Percentiles rank a stretch among this genome's conserved stretches.
Conservation (phyloP, 2,797 vertebrate species). For the Cynodonichthys magdalenae region DNA sequence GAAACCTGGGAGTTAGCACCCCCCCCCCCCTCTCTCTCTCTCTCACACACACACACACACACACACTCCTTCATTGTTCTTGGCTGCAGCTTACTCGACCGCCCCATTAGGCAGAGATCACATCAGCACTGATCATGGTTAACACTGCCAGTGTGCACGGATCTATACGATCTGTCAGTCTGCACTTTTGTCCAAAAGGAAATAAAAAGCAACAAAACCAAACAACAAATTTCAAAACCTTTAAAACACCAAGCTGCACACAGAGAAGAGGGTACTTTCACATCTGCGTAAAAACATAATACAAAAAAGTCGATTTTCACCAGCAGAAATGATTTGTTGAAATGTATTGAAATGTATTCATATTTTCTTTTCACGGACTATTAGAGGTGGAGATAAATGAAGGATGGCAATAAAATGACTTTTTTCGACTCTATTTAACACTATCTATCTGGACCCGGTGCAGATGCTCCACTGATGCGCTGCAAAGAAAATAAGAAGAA, state of each 20-base stretch:
- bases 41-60: slow-evolving; percentile 49
- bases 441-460: slow-evolving; percentile 73
- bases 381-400: slow-evolving; percentile 87
- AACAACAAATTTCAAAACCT: slow-evolving; percentile 5
- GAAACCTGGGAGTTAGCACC: slow-evolving; percentile 83
- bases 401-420: slow-evolving; percentile 88
- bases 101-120: slow-evolving; percentile 97
- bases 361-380: slow-evolving; percentile 88
- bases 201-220: slow-evolving; percentile 12
- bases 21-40: too few relatives aligned
- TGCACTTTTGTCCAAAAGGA: slow-evolving; percentile 49
- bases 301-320: slow-evolving; percentile 27
- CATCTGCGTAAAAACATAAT: slow-evolving; percentile 8
- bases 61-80: slow-evolving; percentile 88
- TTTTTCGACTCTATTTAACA: slow-evolving; percentile 90
- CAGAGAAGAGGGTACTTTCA: too few relatives aligned
- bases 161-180: slow-evolving; percentile 72
- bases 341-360: slow-evolving; percentile 84
- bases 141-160: slow-evolving; percentile 81
- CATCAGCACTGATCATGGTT: slow-evolving; percentile 91
- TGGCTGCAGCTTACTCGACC: slow-evolving; percentile 94
- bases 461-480: slow-evolving; percentile 73
- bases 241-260: not conserved
- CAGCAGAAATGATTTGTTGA: slow-evolving; percentile 74
- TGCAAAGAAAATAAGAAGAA: slow-evolving; percentile 44